Evolutionary conservation across 1,140 invertebrate genomes (phyloP).

Genomic region (Drosophila virilis): DNA sequence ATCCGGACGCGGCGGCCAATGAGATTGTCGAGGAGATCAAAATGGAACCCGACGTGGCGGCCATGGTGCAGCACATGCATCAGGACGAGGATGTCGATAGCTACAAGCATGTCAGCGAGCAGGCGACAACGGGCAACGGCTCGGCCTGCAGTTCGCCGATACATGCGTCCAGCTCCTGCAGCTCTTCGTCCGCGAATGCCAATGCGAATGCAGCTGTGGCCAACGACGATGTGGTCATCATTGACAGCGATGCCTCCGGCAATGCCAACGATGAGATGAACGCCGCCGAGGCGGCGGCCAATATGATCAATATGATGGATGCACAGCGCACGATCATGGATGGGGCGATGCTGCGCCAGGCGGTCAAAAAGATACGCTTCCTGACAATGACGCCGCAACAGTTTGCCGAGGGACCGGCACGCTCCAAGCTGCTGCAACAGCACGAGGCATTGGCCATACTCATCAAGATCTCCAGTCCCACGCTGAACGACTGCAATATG

Average conservation of each 20-base stretch:
- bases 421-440: constrained; percentile 89
- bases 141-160: constrained; percentile 30
- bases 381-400: constrained; percentile 90
- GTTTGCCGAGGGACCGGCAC: constrained; percentile 91
- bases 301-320: constrained; percentile 74
- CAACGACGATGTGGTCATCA: constrained; percentile 68
- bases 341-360: constrained; percentile 80
- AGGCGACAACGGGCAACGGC: constrained; percentile 10
- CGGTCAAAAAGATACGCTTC: constrained; percentile 89
- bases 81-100: constrained; percentile 66
- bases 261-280: constrained; percentile 54
- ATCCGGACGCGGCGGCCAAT: constrained; percentile 4
- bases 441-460: constrained; percentile 92
- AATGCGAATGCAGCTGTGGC: not conserved
- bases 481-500: constrained; percentile 86
- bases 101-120: constrained; percentile 28
- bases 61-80: constrained; percentile 74
- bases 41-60: constrained; percentile 79
- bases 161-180: constrained; percentile 6
- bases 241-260: constrained; percentile 72
- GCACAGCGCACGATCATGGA: constrained; percentile 73
- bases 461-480: constrained; percentile 91
- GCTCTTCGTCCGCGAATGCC: not conserved
- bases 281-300: constrained; percentile 49
- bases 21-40: constrained; percentile 73